Percentiles rank a stretch among this genome's conserved stretches.
phyloP scores from a whole-genome alignment of 1,140 invertebrate genomes.

The Drosophila sp. region DNA sequence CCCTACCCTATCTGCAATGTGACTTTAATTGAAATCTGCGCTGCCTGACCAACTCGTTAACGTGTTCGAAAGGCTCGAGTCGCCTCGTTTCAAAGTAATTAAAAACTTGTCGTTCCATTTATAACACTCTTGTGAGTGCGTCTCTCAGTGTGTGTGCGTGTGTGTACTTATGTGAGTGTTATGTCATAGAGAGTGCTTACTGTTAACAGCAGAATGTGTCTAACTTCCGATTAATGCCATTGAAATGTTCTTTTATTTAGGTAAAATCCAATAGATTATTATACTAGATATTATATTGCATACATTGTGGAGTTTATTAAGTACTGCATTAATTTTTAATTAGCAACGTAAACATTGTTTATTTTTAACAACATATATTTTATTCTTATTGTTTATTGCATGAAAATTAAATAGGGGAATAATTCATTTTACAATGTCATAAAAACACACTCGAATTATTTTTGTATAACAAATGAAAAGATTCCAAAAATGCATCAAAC shows the following conservation, averaged over 20 bases:
- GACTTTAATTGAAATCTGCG: slow-evolving; percentile 75
- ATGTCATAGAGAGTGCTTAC: slow-evolving; percentile 6
- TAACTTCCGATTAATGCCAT: not conserved
- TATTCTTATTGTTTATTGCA: too few relatives aligned
- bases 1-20: not conserved
- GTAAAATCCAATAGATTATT: too few relatives aligned
- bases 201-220: slow-evolving; percentile 6
- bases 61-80: slow-evolving; percentile 73
- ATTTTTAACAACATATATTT: too few relatives aligned
- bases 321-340: too few relatives aligned
- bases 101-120: slow-evolving; percentile 78
- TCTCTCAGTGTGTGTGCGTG: slow-evolving; percentile 9
- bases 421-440: too few relatives aligned
- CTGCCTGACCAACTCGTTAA: slow-evolving; percentile 69
- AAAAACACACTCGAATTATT: too few relatives aligned
- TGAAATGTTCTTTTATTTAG: not conserved
- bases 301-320: not conserved
- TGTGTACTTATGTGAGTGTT: slow-evolving; percentile 14
- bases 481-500: too few relatives aligned
- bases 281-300: not conserved
- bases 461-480: too few relatives aligned
- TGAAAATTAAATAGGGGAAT: too few relatives aligned
- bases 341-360: too few relatives aligned
- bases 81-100: slow-evolving; percentile 59
- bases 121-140: slow-evolving; percentile 56